Percentiles rank a stretch among this genome's conserved stretches.
Evolutionary conservation across 1,140 invertebrate genomes (phyloP).

Genomic region (Drosophila bocqueti): DNA sequence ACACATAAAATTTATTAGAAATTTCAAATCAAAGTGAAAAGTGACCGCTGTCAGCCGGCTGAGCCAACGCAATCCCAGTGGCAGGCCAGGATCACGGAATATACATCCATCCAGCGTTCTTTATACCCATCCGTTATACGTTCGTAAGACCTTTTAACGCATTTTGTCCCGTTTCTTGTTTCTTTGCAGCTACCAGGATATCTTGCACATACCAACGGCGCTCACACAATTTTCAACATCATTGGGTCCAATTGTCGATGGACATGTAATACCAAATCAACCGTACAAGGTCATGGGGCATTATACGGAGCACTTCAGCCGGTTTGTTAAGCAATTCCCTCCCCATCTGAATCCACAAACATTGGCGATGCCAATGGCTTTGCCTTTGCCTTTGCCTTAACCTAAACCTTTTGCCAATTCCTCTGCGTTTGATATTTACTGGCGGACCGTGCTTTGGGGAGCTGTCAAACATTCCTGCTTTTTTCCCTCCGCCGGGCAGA

Average conservation of each 20-base stretch:
- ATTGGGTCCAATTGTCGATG: slow-evolving; percentile 93
- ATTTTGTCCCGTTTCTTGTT: slow-evolving; percentile 61
- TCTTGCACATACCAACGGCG: slow-evolving; percentile 89
- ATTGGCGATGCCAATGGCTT: slow-evolving; percentile 19
- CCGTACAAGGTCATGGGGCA: slow-evolving; percentile 90
- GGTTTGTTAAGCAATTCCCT: slow-evolving; percentile 81
- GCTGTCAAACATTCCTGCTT: slow-evolving; percentile 58
- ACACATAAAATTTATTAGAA: slow-evolving; percentile 82
- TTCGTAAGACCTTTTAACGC: slow-evolving; percentile 66
- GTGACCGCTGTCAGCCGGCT: slow-evolving; percentile 69
- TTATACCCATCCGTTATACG: slow-evolving; percentile 53
- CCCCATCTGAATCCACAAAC: slow-evolving; percentile 24
- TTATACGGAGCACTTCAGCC: slow-evolving; percentile 90
- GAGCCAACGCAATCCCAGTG: slow-evolving; percentile 13
- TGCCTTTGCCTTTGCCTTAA: neutral
- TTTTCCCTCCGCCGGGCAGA: slow-evolving; percentile 27
- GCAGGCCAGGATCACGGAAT: neutral
- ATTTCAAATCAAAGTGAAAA: slow-evolving; percentile 82
- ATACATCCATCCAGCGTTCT: slow-evolving; percentile 39
- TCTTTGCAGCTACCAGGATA: slow-evolving; percentile 88
- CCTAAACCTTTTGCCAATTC: slow-evolving; percentile 29
- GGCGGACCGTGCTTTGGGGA: slow-evolving; percentile 31
- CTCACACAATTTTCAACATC: slow-evolving; percentile 89
- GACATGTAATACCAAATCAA: slow-evolving; percentile 92
- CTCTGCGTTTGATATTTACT: slow-evolving; percentile 62